A percentile compares a stretch with the other conserved stretches of the same genome.
phyloP scores from a whole-genome alignment of 2,113 vertebrate species.

The Psophia crepitans region DNA sequence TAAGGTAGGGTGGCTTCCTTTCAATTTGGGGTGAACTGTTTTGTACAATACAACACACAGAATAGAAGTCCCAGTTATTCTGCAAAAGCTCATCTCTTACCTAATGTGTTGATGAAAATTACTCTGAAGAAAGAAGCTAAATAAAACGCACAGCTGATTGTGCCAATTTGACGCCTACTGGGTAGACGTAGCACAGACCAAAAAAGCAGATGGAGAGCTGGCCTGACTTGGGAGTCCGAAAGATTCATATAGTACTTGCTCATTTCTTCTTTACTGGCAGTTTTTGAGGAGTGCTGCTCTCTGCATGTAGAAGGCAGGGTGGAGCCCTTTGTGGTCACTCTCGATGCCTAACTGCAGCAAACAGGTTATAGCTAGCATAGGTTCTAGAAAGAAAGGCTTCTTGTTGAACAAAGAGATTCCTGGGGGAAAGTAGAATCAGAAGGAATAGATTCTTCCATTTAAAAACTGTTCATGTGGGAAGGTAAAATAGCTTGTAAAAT shows the following conservation, averaged over 20 bases:
- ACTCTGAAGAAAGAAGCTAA: neutral
- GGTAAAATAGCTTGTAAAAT: neutral
- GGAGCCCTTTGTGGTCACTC: neutral
- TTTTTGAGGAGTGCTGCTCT: neutral
- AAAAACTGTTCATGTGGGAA: neutral
- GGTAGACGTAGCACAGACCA: neutral
- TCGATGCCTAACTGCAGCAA: neutral
- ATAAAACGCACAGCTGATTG: neutral
- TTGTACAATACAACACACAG: neutral
- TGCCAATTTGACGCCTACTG: neutral
- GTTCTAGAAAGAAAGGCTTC: neutral
- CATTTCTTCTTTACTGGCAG: neutral
- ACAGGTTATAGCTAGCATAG: neutral
- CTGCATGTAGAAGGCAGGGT: neutral
- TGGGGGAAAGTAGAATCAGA: neutral
- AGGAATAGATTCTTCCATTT: neutral
- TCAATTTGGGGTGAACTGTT: neutral
- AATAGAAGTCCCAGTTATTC: neutral
- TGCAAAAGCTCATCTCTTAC: neutral
- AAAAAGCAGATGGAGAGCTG: neutral
- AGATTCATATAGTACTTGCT: neutral
- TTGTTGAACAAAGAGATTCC: neutral
- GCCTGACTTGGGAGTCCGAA: neutral
- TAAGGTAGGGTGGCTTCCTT: slow-evolving; percentile 8
- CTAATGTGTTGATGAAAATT: neutral